phyloP scores from a whole-genome alignment of 2,888 invertebrate genomes.

The Volucella inflata region DNA sequence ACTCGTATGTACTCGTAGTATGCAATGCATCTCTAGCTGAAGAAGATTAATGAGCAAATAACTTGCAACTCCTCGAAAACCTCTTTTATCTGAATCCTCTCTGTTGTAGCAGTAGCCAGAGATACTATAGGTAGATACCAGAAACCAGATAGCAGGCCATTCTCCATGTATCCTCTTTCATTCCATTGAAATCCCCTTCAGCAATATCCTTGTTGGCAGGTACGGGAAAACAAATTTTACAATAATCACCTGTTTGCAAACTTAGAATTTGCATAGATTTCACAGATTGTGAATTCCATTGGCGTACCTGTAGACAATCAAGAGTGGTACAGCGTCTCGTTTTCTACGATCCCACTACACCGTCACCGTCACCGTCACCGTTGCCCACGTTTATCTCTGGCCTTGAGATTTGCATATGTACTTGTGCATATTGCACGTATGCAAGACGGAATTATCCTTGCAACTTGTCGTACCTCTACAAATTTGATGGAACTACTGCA shows the following conservation, averaged over 20 bases:
- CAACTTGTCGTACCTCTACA: slow-evolving; percentile 2
- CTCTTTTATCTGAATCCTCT: slow-evolving; percentile 39
- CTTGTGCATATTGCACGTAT: slow-evolving; percentile 9
- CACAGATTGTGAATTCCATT: slow-evolving; percentile 70
- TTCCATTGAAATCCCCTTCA: not conserved
- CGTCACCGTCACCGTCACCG: not conserved
- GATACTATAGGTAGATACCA: slow-evolving; percentile 27
- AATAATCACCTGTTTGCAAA: slow-evolving; percentile 76
- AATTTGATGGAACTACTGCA: slow-evolving; percentile 37
- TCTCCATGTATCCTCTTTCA: slow-evolving; percentile 2
- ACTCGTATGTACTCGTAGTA: slow-evolving; percentile 19
- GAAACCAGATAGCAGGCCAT: not conserved
- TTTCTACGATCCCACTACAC: not conserved
- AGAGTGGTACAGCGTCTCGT: slow-evolving; percentile 13
- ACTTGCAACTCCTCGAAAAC: slow-evolving; percentile 58
- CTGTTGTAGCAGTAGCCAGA: too few species aligned
- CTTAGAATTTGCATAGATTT: slow-evolving; percentile 76
- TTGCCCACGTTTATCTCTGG: not conserved
- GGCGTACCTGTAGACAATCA: slow-evolving; percentile 65
- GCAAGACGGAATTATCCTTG: not conserved
- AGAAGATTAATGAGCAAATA: slow-evolving; percentile 75
- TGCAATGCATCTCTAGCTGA: slow-evolving; percentile 64
- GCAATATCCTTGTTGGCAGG: slow-evolving; percentile 47
- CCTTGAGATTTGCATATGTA: not conserved
- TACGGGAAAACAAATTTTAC: slow-evolving; percentile 73